A percentile compares a stretch with the other conserved stretches of the same genome.
phyloP scores from a whole-genome alignment of 2,113 vertebrate species.

The Pardalotus punctatus region DNA sequence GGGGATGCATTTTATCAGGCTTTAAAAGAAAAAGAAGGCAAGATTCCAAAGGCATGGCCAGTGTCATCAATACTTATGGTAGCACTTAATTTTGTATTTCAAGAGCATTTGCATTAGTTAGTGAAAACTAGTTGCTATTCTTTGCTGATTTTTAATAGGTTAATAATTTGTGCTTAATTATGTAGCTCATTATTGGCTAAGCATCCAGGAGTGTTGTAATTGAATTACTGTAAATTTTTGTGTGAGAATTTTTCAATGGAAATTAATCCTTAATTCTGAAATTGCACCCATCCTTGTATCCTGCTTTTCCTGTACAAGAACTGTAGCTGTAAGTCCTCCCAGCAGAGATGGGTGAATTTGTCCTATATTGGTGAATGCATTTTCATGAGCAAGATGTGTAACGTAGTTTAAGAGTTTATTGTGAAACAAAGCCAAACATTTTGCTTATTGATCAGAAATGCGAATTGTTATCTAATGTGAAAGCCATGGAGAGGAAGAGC shows the following conservation, averaged over 20 bases:
- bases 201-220: neutral
- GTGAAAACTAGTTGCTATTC: neutral
- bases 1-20: neutral
- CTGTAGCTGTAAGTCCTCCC: neutral
- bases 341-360: neutral
- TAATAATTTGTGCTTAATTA: neutral
- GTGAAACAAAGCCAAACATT: neutral
- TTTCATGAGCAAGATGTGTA: neutral
- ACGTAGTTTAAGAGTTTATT: neutral
- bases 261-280: neutral
- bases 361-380: neutral
- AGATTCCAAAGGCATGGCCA: neutral
- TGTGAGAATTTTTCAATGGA: neutral
- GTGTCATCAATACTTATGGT: neutral
- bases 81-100: neutral
- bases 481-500: neutral
- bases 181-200: neutral
- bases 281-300: neutral
- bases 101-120: neutral
- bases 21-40: neutral
- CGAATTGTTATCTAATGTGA: neutral
- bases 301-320: neutral
- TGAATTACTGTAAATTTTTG: neutral
- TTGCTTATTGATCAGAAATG: neutral
- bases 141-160: neutral